These are phyloP conservation scores for Pristiophorus japonicus DNA, from an alignment of 2,113 vertebrate species.

Conservation along the genomic window DNA sequence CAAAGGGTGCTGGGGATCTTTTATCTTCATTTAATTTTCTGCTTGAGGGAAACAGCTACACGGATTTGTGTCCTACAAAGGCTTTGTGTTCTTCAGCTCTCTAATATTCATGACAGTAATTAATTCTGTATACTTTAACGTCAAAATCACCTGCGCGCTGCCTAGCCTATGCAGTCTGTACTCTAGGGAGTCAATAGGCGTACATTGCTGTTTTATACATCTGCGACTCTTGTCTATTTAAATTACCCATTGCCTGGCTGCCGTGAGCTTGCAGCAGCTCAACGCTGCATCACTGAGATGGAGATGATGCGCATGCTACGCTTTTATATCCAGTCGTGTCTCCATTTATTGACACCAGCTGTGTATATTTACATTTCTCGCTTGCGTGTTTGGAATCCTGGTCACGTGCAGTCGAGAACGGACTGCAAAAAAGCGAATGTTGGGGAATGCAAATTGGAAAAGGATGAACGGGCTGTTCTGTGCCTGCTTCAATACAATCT, in stretches of 20 bases:
- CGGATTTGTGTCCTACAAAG: background rate
- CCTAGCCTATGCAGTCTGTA: background rate
- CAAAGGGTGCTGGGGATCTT: background rate
- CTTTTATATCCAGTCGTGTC: background rate
- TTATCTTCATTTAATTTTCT: slow-evolving; percentile 5
- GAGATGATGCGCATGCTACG: background rate
- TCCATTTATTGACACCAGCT: background rate
- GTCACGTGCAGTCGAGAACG: background rate
- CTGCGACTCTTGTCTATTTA: slow-evolving; percentile 2
- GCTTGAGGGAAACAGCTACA: background rate
- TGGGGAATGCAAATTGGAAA: background rate
- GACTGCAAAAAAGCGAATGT: background rate
- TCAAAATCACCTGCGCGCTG: background rate
- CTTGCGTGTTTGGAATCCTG: background rate
- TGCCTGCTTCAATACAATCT: background rate
- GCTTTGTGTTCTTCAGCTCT: background rate
- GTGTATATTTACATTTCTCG: background rate
- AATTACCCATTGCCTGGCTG: background rate
- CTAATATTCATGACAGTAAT: background rate
- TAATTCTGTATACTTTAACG: slow-evolving; percentile 10
- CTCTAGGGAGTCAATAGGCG: background rate
- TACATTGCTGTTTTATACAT: background rate
- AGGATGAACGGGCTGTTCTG: background rate
- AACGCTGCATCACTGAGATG: background rate
- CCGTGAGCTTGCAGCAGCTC: background rate